These are phyloP conservation scores for Nicator chloris DNA, from an alignment of 2,113 vertebrate species.

Conservation along the genomic window DNA sequence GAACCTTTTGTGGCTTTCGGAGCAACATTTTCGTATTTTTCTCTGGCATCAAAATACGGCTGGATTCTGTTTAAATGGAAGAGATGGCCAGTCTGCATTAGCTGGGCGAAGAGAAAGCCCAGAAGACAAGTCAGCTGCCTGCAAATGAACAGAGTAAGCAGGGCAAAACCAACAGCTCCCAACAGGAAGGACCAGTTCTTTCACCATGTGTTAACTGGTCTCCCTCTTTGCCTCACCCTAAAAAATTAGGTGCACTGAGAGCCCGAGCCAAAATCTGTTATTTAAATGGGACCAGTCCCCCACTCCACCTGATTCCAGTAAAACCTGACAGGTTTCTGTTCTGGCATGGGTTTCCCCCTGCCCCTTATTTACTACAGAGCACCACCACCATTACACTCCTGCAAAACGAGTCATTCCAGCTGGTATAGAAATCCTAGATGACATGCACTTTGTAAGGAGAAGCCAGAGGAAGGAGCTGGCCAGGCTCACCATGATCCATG, in stretches of 20 bases:
- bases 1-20: constrained; percentile 37
- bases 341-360: not conserved
- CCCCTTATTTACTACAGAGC: not conserved
- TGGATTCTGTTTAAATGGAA: constrained; percentile 31
- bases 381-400: not conserved
- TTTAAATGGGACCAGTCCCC: not conserved
- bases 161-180: not conserved
- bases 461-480: not conserved
- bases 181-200: not conserved
- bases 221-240: not conserved
- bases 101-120: not conserved
- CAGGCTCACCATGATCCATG: not conserved
- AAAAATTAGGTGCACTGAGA: not conserved
- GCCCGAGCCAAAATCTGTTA: not conserved
- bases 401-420: not conserved
- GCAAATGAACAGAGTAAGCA: not conserved
- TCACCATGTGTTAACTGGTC: not conserved
- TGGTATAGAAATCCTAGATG: not conserved
- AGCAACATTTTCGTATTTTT: constrained; percentile 50
- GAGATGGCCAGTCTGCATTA: not conserved
- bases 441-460: not conserved
- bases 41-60: constrained; percentile 23
- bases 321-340: not conserved
- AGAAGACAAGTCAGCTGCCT: not conserved
- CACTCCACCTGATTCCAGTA: not conserved